phyloP scores from a whole-genome alignment of 2,888 invertebrate genomes.

The Stenodema calcarata region DNA sequence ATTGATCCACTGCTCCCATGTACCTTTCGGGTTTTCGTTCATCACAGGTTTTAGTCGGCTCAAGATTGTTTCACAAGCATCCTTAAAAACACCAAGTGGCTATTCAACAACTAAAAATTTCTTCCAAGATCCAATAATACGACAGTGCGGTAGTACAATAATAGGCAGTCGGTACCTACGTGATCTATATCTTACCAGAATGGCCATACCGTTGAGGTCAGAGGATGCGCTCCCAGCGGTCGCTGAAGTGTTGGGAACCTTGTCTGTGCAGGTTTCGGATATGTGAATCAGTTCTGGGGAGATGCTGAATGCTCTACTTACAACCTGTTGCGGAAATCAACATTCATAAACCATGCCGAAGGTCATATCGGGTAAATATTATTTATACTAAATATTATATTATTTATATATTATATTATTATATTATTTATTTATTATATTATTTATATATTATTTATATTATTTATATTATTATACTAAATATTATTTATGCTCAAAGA shows the following conservation, averaged over 20 bases:
- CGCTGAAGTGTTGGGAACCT: conserved; percentile 88
- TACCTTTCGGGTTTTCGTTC: conserved; percentile 74
- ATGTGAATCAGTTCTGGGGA: conserved; percentile 78
- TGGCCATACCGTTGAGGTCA: conserved; percentile 91
- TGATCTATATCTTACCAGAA: conserved; percentile 66
- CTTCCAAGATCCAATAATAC: too few relatives aligned
- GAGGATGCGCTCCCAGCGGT: conserved; percentile 89
- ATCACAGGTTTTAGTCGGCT: conserved; percentile 78
- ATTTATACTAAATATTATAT: too few relatives aligned
- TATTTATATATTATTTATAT: too few relatives aligned
- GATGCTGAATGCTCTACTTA: conserved; percentile 76
- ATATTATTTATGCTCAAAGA: too few relatives aligned
- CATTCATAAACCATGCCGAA: neutral
- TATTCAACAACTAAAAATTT: too few relatives aligned
- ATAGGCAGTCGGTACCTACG: too few relatives aligned
- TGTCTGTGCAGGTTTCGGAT: conserved; percentile 84
- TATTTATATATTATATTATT: too few relatives aligned
- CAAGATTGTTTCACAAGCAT: conserved; percentile 79
- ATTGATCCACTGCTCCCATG: conserved; percentile 86
- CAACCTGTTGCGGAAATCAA: conserved; percentile 65
- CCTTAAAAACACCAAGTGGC: conserved; percentile 61
- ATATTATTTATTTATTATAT: too few relatives aligned
- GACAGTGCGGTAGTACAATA: too few relatives aligned
- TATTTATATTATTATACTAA: too few relatives aligned
- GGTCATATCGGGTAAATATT: too few relatives aligned